Evolutionary conservation across 2,888 invertebrate species (phyloP), one percentile per base, ranked within the genome.

Genomic region (Melanostoma mellinum): DNA sequence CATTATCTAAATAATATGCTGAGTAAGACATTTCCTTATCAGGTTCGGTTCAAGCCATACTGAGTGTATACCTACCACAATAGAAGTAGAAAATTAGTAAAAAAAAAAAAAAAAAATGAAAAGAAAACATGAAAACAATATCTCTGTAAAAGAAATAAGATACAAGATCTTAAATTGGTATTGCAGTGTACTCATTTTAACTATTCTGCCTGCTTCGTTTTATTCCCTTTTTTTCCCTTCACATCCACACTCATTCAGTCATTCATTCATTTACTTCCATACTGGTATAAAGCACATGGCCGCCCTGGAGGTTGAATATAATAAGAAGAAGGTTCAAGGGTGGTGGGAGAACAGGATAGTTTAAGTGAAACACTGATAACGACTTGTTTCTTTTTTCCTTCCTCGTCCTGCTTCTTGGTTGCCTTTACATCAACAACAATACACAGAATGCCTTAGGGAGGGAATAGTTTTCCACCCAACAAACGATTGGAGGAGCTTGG

Each of bases 301-400:
- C 69, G 50, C 76, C 69, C 61, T 63, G 32, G 56, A 50, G 76
- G 56, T 69, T 55, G 35, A 63, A 35, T 63, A 56, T 71, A 63
- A 53, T 69, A 20, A 20, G 20, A 76, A 69, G 61, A 20, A 20
- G 20, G 20, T 20, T 20, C 20, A 20, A 20, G 20, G 20, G 20
- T 20, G 20, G 20, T 20, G 52, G 60, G 40, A 61, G 53, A 30
- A 36, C 53, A 46, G 46, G 48, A 61, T 56, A 69, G 76, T 77
- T 44, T 71, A 63, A 77, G 63, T 69, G 63, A 69, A 63, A 77
- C 76, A 61, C 63, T 77, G 76, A 77, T 77, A 77, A 61, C 55
- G 76, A 77, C 76, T 77, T 60, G 52, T 20, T 44, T 46, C 6
- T 58, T 50, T 44, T 53, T 3, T 36, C 46, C 20, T 3, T 36